Base-by-base conservation (phyloP, 2,888 invertebrate genomes). In the Coremacera marginata region DNA sequence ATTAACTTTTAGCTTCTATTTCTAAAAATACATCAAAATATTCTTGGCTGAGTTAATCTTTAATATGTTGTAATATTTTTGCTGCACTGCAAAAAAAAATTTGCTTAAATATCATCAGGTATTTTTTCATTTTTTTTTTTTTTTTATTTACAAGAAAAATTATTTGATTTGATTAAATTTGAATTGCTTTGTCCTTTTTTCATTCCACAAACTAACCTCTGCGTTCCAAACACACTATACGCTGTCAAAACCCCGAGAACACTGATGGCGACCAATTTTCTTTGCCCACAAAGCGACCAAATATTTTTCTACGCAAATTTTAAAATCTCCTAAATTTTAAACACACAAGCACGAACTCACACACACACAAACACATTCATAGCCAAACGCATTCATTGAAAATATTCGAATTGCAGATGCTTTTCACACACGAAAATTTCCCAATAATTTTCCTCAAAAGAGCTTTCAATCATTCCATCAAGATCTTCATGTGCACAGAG, bases 161-260 rank as follows among this genome's bases (percentile, higher is more conserved):
- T 44, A 5, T 22, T 27, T 60, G 57, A 27, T 63, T 31, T n/a
- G n/a, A n/a, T n/a, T n/a, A n/a, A n/a, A 5, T 22, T 27, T 60
- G 57, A 27, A 34, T 31, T 34, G 27, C 34, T 44, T 44, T 44
- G 44, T 44, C 44, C 70, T 49, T 67, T 71, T 63, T 37, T 70
- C 22, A 77, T 68, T 72, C 81, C 83, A 81, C 82, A 79, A 83
- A 89, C 90, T 86, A 88, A 90, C 90, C 90, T 90, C 89, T 89
- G 89, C 89, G 89, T 89, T 89, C 87, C 86, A 88, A 89, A 88
- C 89, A 89, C 89, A 89, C 90, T 89, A 89, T 88, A 89, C 90
- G 88, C 88, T 88, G 89, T 88, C 88, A 89, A 89, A 89, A 89
- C 89, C 89, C 89, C 89, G 90, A 90, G 89, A 90, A 89, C 90